Base-by-base conservation (phyloP, 2,888 invertebrate genomes). In the Plebejus melissa region DNA sequence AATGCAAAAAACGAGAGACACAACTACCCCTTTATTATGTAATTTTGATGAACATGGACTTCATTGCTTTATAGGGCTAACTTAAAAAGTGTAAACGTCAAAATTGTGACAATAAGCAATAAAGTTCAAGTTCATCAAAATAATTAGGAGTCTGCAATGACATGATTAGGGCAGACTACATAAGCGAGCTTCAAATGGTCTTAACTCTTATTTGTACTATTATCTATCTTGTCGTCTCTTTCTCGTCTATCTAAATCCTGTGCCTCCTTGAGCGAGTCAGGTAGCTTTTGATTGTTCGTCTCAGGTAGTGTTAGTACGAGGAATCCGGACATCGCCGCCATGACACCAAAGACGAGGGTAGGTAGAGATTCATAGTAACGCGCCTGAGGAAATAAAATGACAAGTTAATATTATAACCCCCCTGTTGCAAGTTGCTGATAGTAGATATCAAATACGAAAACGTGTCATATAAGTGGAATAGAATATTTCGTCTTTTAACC, bases 261-360 rank as follows among this genome's bases (percentile, higher is more conserved):
- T 0, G 95, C 95, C 79, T 96, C 95, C 78, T 94, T 90, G 28
- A 95, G 85, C 0, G 95, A 95, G 78, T 95, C 94, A 36, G 96
- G 95, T 60, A 95, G 83, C 76, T 94, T 94, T 71, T 90, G 85
- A 79, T 95, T 94, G 76, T 94, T 94, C 16, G 95, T 95, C 83
- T 96, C 95, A 6, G 96, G 96, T 76, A 95, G 90, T 0, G 94
- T 88, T 6, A 95, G 87, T 0, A 95, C 94, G 0, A 95, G 84
- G 71, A 93, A 83, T 0, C 94, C 95, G 6, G 95, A 94, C 71
- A 93, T 77, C 0, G 94, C 90, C 1, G 95, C 94, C 88, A 94
- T 94, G 16, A 85, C 82, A 0, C 95, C 94, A 78, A 96, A 96
- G 4, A 95, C 82, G 78, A 95, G 91, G 5, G 95, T 94, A 6